A percentile compares a stretch with the other conserved stretches of the same genome.
Conservation (phyloP, 1,140 invertebrate genomes). For the Drosophila pandora region DNA sequence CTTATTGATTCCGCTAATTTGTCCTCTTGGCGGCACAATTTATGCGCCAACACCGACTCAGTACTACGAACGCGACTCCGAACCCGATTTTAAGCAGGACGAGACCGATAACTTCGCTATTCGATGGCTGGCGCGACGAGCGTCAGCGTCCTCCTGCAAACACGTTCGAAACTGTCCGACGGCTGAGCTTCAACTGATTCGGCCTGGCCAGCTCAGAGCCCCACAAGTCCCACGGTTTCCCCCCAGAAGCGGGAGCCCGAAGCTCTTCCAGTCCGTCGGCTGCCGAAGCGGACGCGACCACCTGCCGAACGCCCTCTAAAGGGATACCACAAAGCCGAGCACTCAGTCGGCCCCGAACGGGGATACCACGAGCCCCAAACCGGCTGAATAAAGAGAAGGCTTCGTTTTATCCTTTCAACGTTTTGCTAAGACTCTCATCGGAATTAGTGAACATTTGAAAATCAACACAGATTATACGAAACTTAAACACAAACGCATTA, state of each 20-base stretch:
- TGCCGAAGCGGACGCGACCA: slow-evolving; percentile 16
- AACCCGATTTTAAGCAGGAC: slow-evolving; percentile 31
- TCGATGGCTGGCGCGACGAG: slow-evolving; percentile 47
- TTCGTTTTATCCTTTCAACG: background rate
- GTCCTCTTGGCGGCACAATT: slow-evolving; percentile 34
- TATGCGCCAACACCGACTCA: slow-evolving; percentile 22
- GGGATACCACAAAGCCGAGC: slow-evolving; percentile 14
- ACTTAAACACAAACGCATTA: background rate
- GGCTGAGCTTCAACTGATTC: slow-evolving; percentile 71
- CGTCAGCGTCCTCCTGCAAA: slow-evolving; percentile 66
- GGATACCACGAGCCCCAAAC: background rate
- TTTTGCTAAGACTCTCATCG: background rate
- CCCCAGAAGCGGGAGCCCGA: slow-evolving; percentile 26
- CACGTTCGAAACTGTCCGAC: slow-evolving; percentile 70
- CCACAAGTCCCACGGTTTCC: slow-evolving; percentile 20
- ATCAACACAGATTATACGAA: slow-evolving; percentile 4
- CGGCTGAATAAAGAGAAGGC: slow-evolving; percentile 30
- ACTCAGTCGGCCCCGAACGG: background rate
- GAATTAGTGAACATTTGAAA: slow-evolving; percentile 2
- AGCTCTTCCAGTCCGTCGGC: slow-evolving; percentile 17
- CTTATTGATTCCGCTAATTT: slow-evolving; percentile 44
- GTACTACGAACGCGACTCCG: slow-evolving; percentile 3
- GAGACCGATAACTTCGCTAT: slow-evolving; percentile 48
- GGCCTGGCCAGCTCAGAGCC: slow-evolving; percentile 19
- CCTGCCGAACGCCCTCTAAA: slow-evolving; percentile 6